Percentiles rank a stretch among this genome's conserved stretches.
Conservation (phyloP, 2,113 vertebrate genomes). For the Aphyosemion australe region DNA sequence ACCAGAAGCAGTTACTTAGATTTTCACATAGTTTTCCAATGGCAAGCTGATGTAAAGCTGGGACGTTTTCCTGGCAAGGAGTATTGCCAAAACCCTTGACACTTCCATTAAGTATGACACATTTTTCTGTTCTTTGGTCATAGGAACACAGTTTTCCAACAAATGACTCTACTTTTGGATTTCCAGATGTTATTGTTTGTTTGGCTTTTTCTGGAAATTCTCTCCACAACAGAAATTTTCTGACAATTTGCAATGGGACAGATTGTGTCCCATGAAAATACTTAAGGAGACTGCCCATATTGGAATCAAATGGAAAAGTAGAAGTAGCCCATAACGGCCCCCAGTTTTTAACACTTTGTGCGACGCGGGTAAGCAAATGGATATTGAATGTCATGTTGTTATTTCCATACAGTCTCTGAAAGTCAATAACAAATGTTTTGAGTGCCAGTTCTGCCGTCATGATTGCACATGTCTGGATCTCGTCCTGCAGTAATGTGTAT, state of each 20-base stretch:
- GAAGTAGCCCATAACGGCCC: not conserved
- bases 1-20: slow-evolving; percentile 8
- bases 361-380: not conserved
- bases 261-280: not conserved
- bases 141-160: not conserved
- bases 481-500: not conserved
- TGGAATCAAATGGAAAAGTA: not conserved
- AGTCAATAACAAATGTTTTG: not conserved
- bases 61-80: not conserved
- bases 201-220: not conserved
- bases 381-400: not conserved
- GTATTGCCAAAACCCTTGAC: not conserved
- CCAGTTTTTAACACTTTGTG: not conserved
- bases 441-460: not conserved
- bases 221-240: not conserved
- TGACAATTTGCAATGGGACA: no score
- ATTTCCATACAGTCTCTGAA: no score
- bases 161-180: slow-evolving; percentile 5
- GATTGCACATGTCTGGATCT: not conserved
- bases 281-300: not conserved
- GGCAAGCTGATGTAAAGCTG: not conserved
- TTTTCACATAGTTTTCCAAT: slow-evolving; percentile 2
- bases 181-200: not conserved
- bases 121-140: not conserved
- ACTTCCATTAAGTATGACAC: slow-evolving; percentile 3